These are phyloP conservation scores for Hydrophis major DNA, from an alignment of 2,797 vertebrate species.

Conservation along the genomic window DNA sequence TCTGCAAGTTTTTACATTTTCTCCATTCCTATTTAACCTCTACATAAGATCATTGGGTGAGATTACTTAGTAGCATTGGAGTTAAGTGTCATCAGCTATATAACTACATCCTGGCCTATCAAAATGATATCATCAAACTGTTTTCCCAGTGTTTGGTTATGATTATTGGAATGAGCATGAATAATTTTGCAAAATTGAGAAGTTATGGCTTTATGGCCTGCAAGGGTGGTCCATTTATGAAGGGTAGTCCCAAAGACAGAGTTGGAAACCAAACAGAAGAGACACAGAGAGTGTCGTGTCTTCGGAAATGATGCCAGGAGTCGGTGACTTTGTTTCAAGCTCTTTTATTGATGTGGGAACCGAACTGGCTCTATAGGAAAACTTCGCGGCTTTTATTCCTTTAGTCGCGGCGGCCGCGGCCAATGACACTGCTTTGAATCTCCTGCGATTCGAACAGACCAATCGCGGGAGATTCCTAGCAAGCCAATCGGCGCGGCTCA, in stretches of 20 bases:
- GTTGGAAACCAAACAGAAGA: not conserved
- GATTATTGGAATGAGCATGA: not conserved
- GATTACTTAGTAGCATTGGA: not conserved
- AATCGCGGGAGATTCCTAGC: too few species aligned
- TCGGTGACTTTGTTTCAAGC: too few species aligned
- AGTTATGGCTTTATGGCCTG: not conserved
- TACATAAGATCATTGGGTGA: not conserved
- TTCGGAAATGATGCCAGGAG: too few species aligned
- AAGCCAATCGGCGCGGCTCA: too few species aligned
- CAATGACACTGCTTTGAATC: too few species aligned
- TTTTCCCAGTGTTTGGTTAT: not conserved
- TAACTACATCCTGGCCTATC: not conserved
- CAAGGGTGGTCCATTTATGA: not conserved
- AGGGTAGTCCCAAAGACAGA: not conserved
- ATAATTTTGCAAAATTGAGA: not conserved
- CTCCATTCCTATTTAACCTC: not conserved
- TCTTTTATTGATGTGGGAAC: too few species aligned
- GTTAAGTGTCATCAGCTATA: not conserved
- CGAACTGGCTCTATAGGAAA: too few species aligned
- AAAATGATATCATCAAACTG: not conserved
- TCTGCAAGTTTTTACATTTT: not conserved
- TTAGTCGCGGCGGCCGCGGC: too few species aligned
- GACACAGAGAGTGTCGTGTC: not conserved
- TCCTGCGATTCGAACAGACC: too few species aligned
- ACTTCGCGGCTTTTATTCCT: too few species aligned